Evolutionary conservation across 2,888 invertebrate genomes (phyloP), one percentile per base, ranked within the genome.

Genomic region (Graphium colonna): DNA sequence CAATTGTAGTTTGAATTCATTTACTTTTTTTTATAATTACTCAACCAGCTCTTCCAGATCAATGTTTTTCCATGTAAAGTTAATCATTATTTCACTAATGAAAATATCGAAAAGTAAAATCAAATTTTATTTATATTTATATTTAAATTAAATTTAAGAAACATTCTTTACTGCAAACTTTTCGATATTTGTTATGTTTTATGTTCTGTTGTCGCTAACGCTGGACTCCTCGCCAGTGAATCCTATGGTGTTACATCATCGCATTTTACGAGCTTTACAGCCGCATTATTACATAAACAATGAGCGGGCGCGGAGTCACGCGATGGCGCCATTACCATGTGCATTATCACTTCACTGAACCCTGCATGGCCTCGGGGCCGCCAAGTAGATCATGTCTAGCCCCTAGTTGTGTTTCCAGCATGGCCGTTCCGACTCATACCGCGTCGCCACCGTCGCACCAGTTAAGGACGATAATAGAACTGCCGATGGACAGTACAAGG

Each of bases 361-460:
- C 57, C 53, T 67, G 88, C 89, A 88, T 87, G 79, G 85, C 79
- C 84, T 74, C 82, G 77, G 81, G 85, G 82, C 80, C 82, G 81
- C 85, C 85, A 81, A 69, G 86, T 87, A 88, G 87, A 82, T 77
- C 80, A 81, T 88, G 83, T 88, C 83, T 89, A 89, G 88, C 87
- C 79, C 86, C 81, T 88, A 89, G 89, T 89, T 90, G 82, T 90
- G 82, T 87, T 92, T 92, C 75, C 94, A 96, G 96, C 96, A 96
- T 94, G 96, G 96, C 91, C 95, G 97, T 84, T 94, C 96, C 85
- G 98, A 98, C 92, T 98, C 98, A 86, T 98, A 98, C 92, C 95
- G 98, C 87, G 96, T 96, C 92, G 98, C 98, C 73, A 98, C 98
- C 82, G 95, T 97, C 87, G 95, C 96, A 71, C 92, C 94, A 90